These are phyloP conservation scores for Oreochromis aureus DNA, from an alignment of 2,113 vertebrate genomes.

Conservation along the genomic window DNA sequence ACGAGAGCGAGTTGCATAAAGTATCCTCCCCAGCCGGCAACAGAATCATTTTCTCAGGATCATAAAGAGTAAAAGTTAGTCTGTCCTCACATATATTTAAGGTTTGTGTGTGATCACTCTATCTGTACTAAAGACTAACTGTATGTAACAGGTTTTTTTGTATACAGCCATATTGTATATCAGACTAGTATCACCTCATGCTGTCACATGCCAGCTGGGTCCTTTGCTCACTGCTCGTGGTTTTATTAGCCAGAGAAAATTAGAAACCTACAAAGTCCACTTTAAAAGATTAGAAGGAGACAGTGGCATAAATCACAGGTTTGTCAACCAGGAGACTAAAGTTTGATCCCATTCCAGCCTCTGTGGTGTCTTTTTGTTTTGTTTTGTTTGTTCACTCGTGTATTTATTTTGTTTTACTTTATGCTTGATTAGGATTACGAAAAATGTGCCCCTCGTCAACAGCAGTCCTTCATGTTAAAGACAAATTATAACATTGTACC, in stretches of 20 bases:
- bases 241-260: background rate
- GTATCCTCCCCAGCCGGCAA: background rate
- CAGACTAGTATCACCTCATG: background rate
- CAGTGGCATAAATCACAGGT: rapidly evolving
- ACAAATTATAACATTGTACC: background rate
- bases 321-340: background rate
- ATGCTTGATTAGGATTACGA: background rate
- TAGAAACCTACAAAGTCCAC: background rate
- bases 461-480: background rate
- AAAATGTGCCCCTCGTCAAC: background rate
- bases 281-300: background rate
- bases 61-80: background rate
- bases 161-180: background rate
- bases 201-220: background rate
- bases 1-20: background rate
- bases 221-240: background rate
- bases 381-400: too few relatives aligned
- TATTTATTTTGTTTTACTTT: background rate
- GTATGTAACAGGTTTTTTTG: background rate
- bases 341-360: background rate
- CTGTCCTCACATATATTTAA: background rate
- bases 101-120: background rate
- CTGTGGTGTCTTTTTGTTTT: background rate
- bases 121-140: background rate
- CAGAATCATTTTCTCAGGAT: background rate